phyloP scores from a whole-genome alignment of 2,888 invertebrate genomes.

The Campoplex capitator region DNA sequence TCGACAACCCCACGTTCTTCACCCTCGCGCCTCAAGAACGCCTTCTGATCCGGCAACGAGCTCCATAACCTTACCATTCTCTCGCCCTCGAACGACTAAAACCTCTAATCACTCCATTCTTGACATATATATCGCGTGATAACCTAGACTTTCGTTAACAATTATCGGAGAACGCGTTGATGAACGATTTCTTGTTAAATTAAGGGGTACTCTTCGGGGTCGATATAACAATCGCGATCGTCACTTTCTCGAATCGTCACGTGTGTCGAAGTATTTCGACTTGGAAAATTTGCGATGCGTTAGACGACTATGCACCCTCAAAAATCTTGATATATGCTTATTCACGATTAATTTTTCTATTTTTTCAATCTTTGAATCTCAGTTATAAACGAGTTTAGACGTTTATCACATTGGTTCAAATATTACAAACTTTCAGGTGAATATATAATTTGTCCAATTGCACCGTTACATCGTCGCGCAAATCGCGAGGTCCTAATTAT shows the following conservation, averaged over 20 bases:
- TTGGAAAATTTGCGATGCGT: no score
- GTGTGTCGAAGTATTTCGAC: not conserved
- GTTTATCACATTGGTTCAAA: no score
- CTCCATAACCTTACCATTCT: slow-evolving; percentile 26
- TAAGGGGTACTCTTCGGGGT: not conserved
- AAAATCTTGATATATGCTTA: no score
- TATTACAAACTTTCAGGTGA: no score
- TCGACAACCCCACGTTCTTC: slow-evolving; percentile 38
- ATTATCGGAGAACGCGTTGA: not conserved
- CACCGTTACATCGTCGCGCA: no score
- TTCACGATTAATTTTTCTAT: no score
- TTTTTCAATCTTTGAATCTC: no score
- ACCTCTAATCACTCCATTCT: slow-evolving; percentile 3
- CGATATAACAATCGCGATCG: not conserved
- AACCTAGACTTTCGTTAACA: not conserved
- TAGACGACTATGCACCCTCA: no score
- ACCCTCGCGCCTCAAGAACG: slow-evolving; percentile 35
- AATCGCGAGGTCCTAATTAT: no score
- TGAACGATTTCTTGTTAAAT: not conserved
- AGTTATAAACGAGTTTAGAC: no score
- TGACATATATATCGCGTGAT: slow-evolving; percentile 10
- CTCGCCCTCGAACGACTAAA: slow-evolving; percentile 36
- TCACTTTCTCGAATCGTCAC: not conserved
- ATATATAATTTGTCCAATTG: no score
- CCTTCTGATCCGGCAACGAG: slow-evolving; percentile 28